Evolutionary conservation across 2,888 invertebrate genomes (phyloP).

Genomic region (Smittia sp.): DNA sequence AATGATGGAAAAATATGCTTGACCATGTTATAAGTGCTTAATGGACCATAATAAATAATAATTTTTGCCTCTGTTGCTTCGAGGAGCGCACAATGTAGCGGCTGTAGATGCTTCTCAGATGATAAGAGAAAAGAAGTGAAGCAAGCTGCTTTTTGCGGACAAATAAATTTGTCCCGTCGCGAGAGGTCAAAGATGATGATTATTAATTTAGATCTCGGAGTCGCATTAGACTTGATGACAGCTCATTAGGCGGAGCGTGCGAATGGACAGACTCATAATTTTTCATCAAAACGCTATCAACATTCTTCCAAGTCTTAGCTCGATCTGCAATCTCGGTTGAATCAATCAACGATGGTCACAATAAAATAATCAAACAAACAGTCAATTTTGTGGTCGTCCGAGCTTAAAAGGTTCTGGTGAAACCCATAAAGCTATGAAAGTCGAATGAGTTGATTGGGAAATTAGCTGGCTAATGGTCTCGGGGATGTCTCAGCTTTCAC

Average conservation of each 20-base stretch:
- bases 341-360: neutral
- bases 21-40: constrained; percentile 41
- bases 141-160: neutral
- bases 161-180: constrained; percentile 35
- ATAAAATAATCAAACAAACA: neutral
- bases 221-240: constrained; percentile 41
- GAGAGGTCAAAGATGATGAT: constrained; percentile 28
- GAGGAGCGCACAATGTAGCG: neutral
- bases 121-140: neutral
- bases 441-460: constrained; percentile 33
- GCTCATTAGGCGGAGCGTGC: constrained; percentile 7
- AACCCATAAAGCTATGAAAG: constrained; percentile 17
- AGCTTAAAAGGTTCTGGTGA: constrained; percentile 30
- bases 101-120: neutral
- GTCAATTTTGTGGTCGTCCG: neutral
- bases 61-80: constrained; percentile 18
- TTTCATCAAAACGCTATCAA: neutral
- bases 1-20: constrained; percentile 40
- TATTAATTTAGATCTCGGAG: constrained; percentile 36
- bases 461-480: neutral
- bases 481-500: constrained; percentile 1
- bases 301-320: neutral
- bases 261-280: neutral
- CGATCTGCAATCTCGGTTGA: neutral
- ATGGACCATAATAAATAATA: constrained; percentile 42